phyloP scores from a whole-genome alignment of 2,797 vertebrate species.

The Ispidina lecontei region DNA sequence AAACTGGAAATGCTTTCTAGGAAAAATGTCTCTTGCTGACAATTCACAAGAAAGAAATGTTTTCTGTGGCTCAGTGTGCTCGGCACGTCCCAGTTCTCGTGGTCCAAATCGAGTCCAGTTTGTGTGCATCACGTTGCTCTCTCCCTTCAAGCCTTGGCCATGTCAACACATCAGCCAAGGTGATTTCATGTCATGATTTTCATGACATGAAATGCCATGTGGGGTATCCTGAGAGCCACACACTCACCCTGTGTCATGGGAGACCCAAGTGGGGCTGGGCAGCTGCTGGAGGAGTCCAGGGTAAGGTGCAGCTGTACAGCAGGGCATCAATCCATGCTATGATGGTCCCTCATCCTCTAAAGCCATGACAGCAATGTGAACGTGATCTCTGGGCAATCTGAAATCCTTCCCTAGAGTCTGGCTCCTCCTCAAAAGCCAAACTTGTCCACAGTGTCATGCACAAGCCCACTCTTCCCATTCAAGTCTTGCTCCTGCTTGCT shows the following conservation, averaged over 20 bases:
- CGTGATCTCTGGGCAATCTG: fast-evolving
- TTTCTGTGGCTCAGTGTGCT: not conserved
- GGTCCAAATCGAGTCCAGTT: not conserved
- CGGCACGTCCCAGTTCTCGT: fast-evolving
- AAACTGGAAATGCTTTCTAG: not conserved
- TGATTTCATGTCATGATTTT: too few species aligned
- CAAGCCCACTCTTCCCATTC: not conserved
- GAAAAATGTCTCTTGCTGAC: not conserved
- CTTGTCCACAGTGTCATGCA: not conserved
- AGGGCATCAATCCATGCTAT: fast-evolving
- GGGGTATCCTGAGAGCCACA: not conserved
- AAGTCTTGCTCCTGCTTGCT: not conserved
- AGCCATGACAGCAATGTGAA: not conserved
- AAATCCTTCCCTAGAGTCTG: not conserved
- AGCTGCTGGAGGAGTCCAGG: not conserved
- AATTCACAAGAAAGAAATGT: not conserved
- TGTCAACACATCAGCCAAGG: not conserved
- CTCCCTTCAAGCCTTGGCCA: not conserved
- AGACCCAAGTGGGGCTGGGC: not conserved
- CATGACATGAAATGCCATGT: not conserved
- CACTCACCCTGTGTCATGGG: fast-evolving
- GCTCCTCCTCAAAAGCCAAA: not conserved
- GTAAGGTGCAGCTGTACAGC: fast-evolving
- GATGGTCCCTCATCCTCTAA: not conserved
- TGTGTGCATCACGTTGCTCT: not conserved